A percentile compares a stretch with the other conserved stretches of the same genome.
Evolutionary conservation across 2,888 invertebrate species (phyloP).

Genomic region (Elysia crispata): DNA sequence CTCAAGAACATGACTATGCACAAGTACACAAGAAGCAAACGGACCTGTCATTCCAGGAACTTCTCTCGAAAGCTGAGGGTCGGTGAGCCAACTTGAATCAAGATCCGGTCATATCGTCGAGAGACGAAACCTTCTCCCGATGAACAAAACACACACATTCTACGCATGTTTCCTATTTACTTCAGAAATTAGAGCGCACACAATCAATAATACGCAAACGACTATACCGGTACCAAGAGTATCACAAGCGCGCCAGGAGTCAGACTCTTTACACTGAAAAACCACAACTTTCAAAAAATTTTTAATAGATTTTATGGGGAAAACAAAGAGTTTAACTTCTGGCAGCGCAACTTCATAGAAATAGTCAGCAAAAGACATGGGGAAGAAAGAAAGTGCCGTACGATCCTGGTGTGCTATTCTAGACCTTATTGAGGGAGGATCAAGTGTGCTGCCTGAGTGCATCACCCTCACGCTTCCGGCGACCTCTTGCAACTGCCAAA

Average conservation of each 20-base stretch:
- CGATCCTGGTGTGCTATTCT: too few relatives aligned
- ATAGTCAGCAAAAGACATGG: background rate
- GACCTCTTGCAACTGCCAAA: background rate
- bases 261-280: background rate
- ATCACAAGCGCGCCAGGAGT: background rate
- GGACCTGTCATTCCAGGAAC: too few relatives aligned
- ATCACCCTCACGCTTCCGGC: background rate
- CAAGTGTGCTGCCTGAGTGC: background rate
- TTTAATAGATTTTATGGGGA: background rate
- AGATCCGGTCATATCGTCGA: too few relatives aligned
- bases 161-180: constrained; percentile 19
- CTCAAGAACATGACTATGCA: background rate
- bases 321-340: background rate
- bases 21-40: background rate
- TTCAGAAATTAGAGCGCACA: background rate
- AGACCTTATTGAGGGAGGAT: too few relatives aligned
- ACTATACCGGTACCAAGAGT: too few relatives aligned
- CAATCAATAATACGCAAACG: too few relatives aligned
- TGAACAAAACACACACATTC: too few relatives aligned
- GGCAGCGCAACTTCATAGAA: background rate
- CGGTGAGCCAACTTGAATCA: too few relatives aligned
- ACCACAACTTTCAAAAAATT: too few relatives aligned
- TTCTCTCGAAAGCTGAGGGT: too few relatives aligned
- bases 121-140: too few relatives aligned
- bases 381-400: too few relatives aligned